Conservation (phyloP, 2,888 invertebrate genomes). For the Nephrotoma guestfalica region DNA sequence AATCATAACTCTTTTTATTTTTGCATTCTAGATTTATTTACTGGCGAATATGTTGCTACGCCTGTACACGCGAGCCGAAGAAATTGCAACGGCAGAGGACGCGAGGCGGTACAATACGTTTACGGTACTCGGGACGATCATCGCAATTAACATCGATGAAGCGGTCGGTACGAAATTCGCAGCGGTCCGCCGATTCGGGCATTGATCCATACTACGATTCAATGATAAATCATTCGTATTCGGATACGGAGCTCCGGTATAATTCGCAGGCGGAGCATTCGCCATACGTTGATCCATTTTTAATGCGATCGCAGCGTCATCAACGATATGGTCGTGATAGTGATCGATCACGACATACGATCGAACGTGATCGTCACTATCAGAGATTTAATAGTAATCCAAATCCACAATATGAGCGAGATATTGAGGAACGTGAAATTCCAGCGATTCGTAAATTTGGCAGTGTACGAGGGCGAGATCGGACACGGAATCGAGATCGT, state of each 20-base stretch:
- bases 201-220: constrained; percentile 37
- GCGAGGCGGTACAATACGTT: constrained; percentile 31
- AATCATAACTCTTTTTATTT: neutral
- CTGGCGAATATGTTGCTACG: constrained; percentile 83
- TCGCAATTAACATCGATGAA: neutral
- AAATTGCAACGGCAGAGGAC: constrained; percentile 31
- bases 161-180: constrained; percentile 43
- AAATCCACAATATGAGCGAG: constrained; percentile 17
- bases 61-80: constrained; percentile 67
- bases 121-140: constrained; percentile 13
- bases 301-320: constrained; percentile 18
- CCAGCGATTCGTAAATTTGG: neutral
- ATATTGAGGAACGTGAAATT: neutral
- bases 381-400: constrained; percentile 16
- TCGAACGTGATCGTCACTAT: constrained; percentile 35
- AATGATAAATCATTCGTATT: constrained; percentile 44
- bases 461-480: neutral
- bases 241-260: constrained; percentile 51
- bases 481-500: neutral
- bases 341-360: constrained; percentile 32
- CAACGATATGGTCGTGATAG: constrained; percentile 23
- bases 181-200: constrained; percentile 47
- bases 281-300: constrained; percentile 14
- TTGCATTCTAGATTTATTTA: constrained; percentile 55
- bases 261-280: constrained; percentile 21